Conservation (phyloP, 2,888 invertebrate species). For the Eristalis pertinax region DNA sequence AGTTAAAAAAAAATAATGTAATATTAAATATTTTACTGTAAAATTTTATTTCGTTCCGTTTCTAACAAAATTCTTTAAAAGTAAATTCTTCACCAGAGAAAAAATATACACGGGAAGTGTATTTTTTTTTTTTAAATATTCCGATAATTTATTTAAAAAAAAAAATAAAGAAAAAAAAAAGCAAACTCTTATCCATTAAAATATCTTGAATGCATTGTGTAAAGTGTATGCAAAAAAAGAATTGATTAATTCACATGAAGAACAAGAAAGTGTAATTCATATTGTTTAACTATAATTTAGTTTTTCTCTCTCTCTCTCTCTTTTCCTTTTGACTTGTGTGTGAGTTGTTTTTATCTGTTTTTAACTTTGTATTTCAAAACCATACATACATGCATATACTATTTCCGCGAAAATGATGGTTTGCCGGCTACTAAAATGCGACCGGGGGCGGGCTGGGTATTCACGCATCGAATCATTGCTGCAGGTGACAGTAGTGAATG, state of each 20-base stretch:
- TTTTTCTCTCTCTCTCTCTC: not conserved
- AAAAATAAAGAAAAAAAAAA: slow-evolving; percentile 21
- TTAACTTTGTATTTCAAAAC: slow-evolving; percentile 15
- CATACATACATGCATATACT: not conserved
- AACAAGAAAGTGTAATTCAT: not conserved
- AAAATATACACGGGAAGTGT: slow-evolving; percentile 5
- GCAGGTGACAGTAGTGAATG: not conserved
- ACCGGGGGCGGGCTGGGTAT: not conserved
- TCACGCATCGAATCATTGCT: not conserved
- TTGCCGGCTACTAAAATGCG: not conserved
- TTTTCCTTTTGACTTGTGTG: slow-evolving; percentile 29
- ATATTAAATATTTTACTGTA: slow-evolving; percentile 30
- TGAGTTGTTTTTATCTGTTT: slow-evolving; percentile 52
- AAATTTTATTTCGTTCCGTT: slow-evolving; percentile 57
- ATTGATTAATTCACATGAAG: slow-evolving; percentile 10
- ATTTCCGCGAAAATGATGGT: not conserved
- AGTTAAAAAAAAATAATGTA: slow-evolving; percentile 19
- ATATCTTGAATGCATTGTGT: slow-evolving; percentile 38
- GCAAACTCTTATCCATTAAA: slow-evolving; percentile 19
- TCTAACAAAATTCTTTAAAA: slow-evolving; percentile 37
- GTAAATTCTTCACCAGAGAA: slow-evolving; percentile 1
- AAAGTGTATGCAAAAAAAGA: slow-evolving; percentile 21
- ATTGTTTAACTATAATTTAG: not conserved
- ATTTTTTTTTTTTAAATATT: slow-evolving; percentile 44
- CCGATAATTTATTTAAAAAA: slow-evolving; percentile 53